phyloP scores from a whole-genome alignment of 2,113 vertebrate genomes.

The Fregata magnificens region DNA sequence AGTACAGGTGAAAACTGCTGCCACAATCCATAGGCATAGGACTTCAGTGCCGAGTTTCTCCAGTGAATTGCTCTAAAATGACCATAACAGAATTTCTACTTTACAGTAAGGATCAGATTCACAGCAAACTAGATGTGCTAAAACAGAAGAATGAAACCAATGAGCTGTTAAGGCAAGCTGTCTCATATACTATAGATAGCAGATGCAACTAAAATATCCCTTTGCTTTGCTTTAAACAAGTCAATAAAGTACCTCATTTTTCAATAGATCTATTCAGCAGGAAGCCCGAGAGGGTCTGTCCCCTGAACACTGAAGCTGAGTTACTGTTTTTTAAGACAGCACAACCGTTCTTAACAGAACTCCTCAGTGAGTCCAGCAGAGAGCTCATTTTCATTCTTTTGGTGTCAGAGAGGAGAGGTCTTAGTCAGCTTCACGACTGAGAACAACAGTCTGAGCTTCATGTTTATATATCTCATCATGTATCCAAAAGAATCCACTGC shows the following conservation, averaged over 20 bases:
- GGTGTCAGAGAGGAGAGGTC: neutral
- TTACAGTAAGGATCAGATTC: neutral
- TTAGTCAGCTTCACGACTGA: neutral
- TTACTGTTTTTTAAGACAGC: neutral
- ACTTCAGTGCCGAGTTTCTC: neutral
- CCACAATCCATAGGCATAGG: neutral
- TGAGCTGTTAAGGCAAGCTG: neutral
- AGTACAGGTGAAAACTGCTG: neutral
- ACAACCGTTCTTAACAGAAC: neutral
- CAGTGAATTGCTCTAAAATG: neutral
- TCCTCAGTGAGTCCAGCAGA: neutral
- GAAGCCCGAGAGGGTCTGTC: neutral
- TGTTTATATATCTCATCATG: neutral
- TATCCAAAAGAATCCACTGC: neutral
- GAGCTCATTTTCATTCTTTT: conserved; percentile 29
- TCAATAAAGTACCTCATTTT: conserved; percentile 17
- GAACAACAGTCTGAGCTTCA: neutral
- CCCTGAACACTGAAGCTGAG: neutral
- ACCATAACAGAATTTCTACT: neutral
- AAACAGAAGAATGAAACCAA: neutral
- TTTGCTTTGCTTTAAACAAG: neutral
- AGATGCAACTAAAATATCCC: neutral
- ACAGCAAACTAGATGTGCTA: neutral
- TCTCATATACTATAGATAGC: neutral
- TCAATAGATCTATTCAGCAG: neutral